These are phyloP conservation scores for Thaumetopoea pityocampa DNA, from an alignment of 1,140 invertebrate species.

Conservation along the genomic window DNA sequence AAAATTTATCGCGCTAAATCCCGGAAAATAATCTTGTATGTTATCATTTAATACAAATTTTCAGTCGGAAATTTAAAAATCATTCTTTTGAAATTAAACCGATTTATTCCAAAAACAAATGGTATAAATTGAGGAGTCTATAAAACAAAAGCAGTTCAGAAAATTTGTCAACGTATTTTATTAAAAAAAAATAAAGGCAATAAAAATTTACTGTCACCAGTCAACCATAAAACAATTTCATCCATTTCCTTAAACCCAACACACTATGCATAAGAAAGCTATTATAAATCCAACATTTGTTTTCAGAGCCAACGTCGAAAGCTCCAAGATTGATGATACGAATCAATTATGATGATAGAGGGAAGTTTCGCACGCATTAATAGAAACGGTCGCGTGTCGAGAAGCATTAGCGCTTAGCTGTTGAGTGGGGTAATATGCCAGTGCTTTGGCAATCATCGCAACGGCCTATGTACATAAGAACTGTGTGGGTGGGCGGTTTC, in stretches of 20 bases:
- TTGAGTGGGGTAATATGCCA: constrained; percentile 52
- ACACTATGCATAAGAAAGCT: constrained; percentile 3
- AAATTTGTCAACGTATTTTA: too few relatives aligned
- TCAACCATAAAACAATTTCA: too few relatives aligned
- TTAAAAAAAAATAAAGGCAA: too few relatives aligned
- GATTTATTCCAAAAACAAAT: too few relatives aligned
- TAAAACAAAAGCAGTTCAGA: too few relatives aligned
- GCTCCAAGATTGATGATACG: constrained; percentile 23
- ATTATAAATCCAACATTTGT: constrained; percentile 14
- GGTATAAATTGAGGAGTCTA: too few relatives aligned
- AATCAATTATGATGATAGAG: constrained; percentile 47
- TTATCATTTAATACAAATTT: too few relatives aligned
- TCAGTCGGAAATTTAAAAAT: too few relatives aligned
- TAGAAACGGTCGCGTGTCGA: constrained; percentile 30
- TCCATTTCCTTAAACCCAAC: not conserved
- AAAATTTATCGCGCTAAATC: too few relatives aligned
- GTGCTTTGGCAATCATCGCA: constrained; percentile 82
- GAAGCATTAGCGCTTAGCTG: constrained; percentile 22
- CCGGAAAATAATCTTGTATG: too few relatives aligned
- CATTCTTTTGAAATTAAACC: too few relatives aligned
- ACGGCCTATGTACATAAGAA: constrained; percentile 81
- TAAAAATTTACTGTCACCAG: too few relatives aligned
- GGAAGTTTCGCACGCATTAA: constrained; percentile 34
- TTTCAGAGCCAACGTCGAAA: constrained; percentile 29
- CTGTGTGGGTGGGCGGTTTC: constrained; percentile 83